Evolutionary conservation across 2,888 invertebrate species (phyloP).

Genomic region (Ophraella communa): DNA sequence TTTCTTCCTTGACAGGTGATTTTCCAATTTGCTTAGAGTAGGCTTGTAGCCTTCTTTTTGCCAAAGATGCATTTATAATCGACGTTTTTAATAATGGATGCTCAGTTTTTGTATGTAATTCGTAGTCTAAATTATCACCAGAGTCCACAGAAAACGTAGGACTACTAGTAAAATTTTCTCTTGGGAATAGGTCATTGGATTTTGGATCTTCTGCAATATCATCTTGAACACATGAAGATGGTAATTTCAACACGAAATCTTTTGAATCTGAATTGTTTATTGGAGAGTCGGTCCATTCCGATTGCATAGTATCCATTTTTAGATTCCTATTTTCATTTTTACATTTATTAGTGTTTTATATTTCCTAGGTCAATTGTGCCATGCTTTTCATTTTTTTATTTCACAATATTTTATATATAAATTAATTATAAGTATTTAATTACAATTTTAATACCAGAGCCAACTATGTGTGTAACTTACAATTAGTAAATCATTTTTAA

Average conservation of each 20-base stretch:
- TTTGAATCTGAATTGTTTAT: constrained; percentile 8
- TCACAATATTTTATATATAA: not conserved
- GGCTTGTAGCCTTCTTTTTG: constrained; percentile 55
- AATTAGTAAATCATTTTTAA: not conserved
- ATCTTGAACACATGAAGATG: not conserved
- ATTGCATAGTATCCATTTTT: constrained; percentile 30
- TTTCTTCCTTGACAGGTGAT: constrained; percentile 35
- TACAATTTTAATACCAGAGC: not conserved
- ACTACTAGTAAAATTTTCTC: constrained; percentile 16
- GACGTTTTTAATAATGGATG: constrained; percentile 35
- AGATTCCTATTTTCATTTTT: constrained; percentile 16
- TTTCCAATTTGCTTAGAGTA: constrained; percentile 45
- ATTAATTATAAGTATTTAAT: not conserved
- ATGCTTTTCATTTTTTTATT: not conserved
- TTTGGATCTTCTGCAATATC: constrained; percentile 7
- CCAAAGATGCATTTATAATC: constrained; percentile 46
- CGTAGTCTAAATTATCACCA: constrained; percentile 5
- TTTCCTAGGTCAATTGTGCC: not conserved
- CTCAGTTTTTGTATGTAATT: not conserved
- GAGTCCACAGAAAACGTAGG: constrained; percentile 19
- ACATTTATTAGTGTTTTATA: not conserved
- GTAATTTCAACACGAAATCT: not conserved
- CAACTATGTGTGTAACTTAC: not conserved
- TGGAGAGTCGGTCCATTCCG: constrained; percentile 16
- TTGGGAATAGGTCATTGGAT: not conserved